Evolutionary conservation across 2,888 invertebrate genomes (phyloP).

Genomic region (Idaea dimidiata): DNA sequence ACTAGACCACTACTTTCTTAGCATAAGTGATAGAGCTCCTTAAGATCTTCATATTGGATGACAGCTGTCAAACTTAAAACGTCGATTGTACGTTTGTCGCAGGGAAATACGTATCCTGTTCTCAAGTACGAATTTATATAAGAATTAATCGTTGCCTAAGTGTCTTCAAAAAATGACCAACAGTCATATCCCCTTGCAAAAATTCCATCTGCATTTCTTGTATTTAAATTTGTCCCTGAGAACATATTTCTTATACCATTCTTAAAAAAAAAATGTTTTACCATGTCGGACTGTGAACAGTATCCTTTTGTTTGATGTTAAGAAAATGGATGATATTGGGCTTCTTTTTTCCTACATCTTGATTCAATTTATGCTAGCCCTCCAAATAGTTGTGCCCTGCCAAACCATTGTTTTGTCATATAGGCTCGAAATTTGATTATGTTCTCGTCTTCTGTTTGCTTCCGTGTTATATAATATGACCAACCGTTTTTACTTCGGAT

Average conservation of each 20-base stretch:
- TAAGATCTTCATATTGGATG: no score
- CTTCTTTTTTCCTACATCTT: slow-evolving; percentile 11
- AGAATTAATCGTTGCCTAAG: no score
- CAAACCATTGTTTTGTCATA: slow-evolving; percentile 8
- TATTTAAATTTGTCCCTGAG: no score
- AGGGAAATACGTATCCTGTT: no score
- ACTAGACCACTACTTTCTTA: no score
- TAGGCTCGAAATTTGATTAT: slow-evolving; percentile 3
- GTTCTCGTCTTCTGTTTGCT: slow-evolving; percentile 16
- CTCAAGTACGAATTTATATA: no score
- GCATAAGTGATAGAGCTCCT: no score
- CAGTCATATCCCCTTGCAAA: neutral
- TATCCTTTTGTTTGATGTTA: slow-evolving; percentile 7
- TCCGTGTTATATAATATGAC: neutral
- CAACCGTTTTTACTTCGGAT: slow-evolving; percentile 7
- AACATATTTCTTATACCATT: no score
- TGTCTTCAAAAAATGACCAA: neutral
- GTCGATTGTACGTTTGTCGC: no score
- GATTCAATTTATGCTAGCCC: slow-evolving; percentile 18
- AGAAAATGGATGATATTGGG: slow-evolving; percentile 13
- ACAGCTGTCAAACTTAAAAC: no score
- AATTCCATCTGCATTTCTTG: no score
- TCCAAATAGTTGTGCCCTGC: slow-evolving; percentile 19
- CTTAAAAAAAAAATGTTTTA: no score
- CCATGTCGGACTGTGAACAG: neutral